Evolutionary conservation across 2,888 invertebrate species (phyloP), one percentile per base, ranked within the genome.

Genomic region (Neoitamus cyanurus): DNA sequence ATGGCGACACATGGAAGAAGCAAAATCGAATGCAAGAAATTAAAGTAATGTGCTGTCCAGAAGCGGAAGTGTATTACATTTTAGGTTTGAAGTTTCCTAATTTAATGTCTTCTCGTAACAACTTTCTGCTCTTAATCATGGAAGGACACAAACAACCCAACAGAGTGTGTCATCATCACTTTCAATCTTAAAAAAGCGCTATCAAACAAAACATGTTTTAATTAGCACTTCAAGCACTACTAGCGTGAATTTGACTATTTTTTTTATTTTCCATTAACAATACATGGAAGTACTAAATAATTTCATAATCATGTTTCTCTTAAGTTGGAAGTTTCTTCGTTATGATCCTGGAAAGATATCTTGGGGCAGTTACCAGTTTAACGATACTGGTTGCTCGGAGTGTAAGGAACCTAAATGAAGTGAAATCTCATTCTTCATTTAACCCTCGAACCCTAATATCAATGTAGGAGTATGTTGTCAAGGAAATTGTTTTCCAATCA

Each of bases 21-120:
- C 15, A 58, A n/a, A 58, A 15, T 58, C 58, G 58, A 58, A 58
- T 58, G 58, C 58, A 58, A 58, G 58, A 58, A 58, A 58, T 58
- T 58, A 58, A 58, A 58, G 58, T 58, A 15, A 25, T 58, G 15
- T 58, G 58, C 15, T 58, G 58, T 58, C 58, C 58, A 58, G 58
- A 15, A 58, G 58, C 58, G 58, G 58, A 58, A 58, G 58, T 58
- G 58, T 58, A 58, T 58, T 58, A 58, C 58, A 58, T 58, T 58
- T 58, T 58, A 58, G 58, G 58, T 58, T 58, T 58, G 58, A 20
- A 9, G 7, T 25, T 58, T 58, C 7, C 9, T 58, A 58, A 58
- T 20, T 5, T 7, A 58, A 3, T 4, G 25, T 20, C 58, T 25
- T 58, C 9, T 48, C n/a, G 15, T 48, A n/a, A 48, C 20, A 15